Base-by-base conservation (phyloP, 2,888 invertebrate species). In the Ypsolopha sequella region DNA sequence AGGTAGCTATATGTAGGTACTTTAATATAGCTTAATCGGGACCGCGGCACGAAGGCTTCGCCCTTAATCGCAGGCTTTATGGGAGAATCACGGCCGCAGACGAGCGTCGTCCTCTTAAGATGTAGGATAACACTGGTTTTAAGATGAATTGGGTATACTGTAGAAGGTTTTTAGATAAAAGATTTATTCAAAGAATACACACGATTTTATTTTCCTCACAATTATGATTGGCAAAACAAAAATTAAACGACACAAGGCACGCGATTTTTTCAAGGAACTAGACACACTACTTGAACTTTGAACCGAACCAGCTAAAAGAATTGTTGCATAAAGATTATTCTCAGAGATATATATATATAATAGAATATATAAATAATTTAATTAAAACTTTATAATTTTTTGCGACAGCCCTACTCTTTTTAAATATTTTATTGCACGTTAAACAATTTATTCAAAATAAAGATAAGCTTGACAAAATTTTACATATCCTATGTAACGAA, bases 61-160 rank as follows among this genome's bases (percentile, higher is more conserved):
- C 59, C 75, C 77, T 80, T 81, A 81, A 80, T 80, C 75, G 76
- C 66, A 75, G 74, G 72, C 73, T 84, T 82, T 82, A 85, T 73
- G 80, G 74, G 70, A 69, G 73, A 73, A 68, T 70, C 73, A 68
- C 68, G 63, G 70, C 72, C 75, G 64, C 75, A 74, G 73, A 73
- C 68, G 61, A 68, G 65, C 59, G 68, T 62, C 62, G 67, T 64
- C 64, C 61, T 38, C 43, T 48, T 36, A 51, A 13, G 35, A 49
- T 34, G 36, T 9, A 50, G 43, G 35, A 50, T 43, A 43, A 14
- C 36, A 1, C 1, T 13, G 34, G 14, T 36, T 41, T n/a, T 13
- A 7, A 48, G 39, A 38, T 7, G 8, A 36, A 24, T 13, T 34
- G 6, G 6, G 34, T 7, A 6, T 11, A 24, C 13, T 4, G 13